Conservation (phyloP, 53 echinoderm and acorn worm genomes). For the Paracentrotus lividus region DNA sequence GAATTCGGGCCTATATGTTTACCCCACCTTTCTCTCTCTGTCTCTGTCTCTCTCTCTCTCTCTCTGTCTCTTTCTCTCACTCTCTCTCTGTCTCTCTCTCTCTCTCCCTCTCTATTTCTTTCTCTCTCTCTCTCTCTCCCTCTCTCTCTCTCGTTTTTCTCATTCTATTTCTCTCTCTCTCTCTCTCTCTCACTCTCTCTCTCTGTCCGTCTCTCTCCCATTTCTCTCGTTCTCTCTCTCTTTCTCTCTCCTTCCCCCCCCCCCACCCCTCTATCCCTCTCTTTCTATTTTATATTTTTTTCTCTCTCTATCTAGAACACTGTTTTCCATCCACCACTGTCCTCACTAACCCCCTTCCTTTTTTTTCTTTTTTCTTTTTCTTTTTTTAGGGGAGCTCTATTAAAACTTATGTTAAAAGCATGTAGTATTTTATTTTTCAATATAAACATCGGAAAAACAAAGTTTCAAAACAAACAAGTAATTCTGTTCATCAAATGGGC, state of each 20-base stretch:
- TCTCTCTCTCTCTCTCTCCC: neutral
- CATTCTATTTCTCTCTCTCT: too few species aligned
- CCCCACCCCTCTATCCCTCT: too few species aligned
- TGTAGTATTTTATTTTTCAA: neutral
- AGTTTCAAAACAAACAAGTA: neutral
- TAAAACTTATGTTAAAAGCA: neutral
- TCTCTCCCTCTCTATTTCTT: too few species aligned
- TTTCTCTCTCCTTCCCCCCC: too few species aligned
- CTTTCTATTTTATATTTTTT: too few species aligned
- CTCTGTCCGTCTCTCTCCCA: too few species aligned
- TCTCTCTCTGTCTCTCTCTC: too few species aligned
- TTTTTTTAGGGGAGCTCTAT: neutral
- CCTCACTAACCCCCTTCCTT: neutral
- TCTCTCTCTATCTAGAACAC: neutral
- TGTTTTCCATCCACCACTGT: neutral
- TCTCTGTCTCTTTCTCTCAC: too few species aligned
- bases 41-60: too few species aligned
- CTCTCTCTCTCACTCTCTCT: neutral
- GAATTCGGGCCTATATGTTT: too few species aligned
- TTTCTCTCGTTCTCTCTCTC: too few species aligned
- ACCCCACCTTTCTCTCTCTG: too few species aligned
- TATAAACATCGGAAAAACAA: neutral
- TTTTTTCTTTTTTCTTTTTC: neutral
- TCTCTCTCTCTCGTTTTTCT: neutral
- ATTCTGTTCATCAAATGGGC: neutral